phyloP scores from a whole-genome alignment of 35 echinoderm and acorn worm genomes.

The Ophiothrix spiculata region DNA sequence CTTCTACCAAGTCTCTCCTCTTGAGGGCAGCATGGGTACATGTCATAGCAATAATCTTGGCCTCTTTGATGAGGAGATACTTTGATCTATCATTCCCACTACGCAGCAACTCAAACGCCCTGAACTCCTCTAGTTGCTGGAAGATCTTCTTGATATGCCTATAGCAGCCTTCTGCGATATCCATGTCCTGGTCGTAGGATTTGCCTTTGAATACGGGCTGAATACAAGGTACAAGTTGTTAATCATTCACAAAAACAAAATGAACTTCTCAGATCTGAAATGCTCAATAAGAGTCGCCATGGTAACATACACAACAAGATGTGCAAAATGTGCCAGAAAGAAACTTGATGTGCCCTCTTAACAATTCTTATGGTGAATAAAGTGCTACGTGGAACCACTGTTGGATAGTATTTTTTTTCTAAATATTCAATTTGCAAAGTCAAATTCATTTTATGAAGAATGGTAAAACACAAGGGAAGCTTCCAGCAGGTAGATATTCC shows the following conservation, averaged over 20 bases:
- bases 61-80: constrained; percentile 96
- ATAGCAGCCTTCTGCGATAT: constrained; percentile 96
- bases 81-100: constrained; percentile 89
- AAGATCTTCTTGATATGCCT: constrained; percentile 99
- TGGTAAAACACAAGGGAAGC: too few relatives aligned
- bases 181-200: constrained; percentile 85
- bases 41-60: constrained; percentile 99
- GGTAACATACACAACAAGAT: too few relatives aligned
- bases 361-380: too few relatives aligned
- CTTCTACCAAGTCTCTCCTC: constrained; percentile 83
- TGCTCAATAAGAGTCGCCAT: too few relatives aligned
- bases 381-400: too few relatives aligned
- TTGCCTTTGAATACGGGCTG: constrained; percentile 90
- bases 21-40: constrained; percentile 99
- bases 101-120: constrained; percentile 96
- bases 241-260: neutral
- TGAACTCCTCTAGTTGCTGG: constrained; percentile 90
- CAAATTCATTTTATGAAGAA: too few relatives aligned
- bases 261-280: neutral
- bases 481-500: too few relatives aligned
- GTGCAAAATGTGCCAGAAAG: too few relatives aligned
- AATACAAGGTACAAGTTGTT: too few relatives aligned
- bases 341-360: too few relatives aligned
- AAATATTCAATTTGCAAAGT: too few relatives aligned
- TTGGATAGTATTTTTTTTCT: too few relatives aligned